Evolutionary conservation across 2,797 vertebrate genomes (phyloP).

Genomic region (Chaenodraco wilsoni): DNA sequence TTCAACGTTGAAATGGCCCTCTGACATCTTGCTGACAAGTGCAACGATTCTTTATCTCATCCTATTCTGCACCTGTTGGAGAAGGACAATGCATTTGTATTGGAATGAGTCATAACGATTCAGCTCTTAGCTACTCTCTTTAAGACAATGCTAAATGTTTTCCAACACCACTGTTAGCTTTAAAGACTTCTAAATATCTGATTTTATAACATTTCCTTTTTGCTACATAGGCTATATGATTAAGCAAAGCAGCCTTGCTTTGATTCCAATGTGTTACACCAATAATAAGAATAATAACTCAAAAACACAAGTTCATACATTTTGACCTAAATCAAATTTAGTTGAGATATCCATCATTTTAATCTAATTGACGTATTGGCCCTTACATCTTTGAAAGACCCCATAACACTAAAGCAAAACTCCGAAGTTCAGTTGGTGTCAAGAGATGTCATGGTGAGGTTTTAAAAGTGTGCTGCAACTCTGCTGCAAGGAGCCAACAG

Average conservation of each 20-base stretch:
- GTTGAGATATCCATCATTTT: too few relatives aligned
- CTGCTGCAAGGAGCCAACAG: too few relatives aligned
- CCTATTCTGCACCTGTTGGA: slow-evolving; percentile 28
- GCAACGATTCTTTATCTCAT: slow-evolving; percentile 1
- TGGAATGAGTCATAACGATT: neutral
- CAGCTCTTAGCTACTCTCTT: neutral
- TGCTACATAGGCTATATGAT: neutral
- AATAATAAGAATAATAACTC: neutral
- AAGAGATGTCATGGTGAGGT: too few relatives aligned
- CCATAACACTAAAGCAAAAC: too few relatives aligned
- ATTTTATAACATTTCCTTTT: neutral
- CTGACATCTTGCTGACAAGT: slow-evolving; percentile 7
- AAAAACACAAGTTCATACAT: neutral
- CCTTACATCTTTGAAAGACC: too few relatives aligned
- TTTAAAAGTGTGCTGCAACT: too few relatives aligned
- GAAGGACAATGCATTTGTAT: neutral
- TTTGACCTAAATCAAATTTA: too few relatives aligned
- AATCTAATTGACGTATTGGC: too few relatives aligned
- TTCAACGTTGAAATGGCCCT: neutral
- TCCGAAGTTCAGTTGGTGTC: too few relatives aligned
- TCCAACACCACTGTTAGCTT: neutral
- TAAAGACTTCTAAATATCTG: neutral
- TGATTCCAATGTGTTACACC: neutral
- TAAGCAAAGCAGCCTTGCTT: neutral
- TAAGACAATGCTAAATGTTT: neutral